A percentile compares a stretch with the other conserved stretches of the same genome.
phyloP scores from a whole-genome alignment of 2,113 vertebrate genomes.

The Phoenicopterus ruber region DNA sequence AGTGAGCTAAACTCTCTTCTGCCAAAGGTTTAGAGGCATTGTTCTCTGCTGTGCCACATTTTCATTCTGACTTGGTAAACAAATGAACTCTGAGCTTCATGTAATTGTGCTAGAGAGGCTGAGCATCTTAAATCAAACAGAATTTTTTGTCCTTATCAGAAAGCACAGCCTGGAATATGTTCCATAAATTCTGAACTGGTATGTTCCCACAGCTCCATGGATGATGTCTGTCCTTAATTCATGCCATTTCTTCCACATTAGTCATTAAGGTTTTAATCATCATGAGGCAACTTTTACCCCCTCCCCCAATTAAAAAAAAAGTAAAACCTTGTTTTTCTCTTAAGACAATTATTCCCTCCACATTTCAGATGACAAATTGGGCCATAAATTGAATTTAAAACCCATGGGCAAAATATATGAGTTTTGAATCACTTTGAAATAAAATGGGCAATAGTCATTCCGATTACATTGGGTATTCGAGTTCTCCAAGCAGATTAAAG shows the following conservation, averaged over 20 bases:
- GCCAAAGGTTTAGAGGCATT: neutral
- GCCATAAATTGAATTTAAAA: constrained; percentile 42
- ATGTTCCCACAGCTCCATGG: neutral
- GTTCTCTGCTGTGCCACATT: neutral
- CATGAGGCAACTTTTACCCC: neutral
- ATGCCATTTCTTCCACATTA: neutral
- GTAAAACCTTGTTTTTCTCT: neutral
- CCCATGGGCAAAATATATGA: neutral
- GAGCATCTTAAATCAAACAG: neutral
- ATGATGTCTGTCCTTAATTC: neutral
- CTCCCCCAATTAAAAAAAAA: neutral
- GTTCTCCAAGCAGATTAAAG: constrained; percentile 2
- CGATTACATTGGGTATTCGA: neutral
- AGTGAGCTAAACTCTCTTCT: neutral
- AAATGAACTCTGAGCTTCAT: neutral
- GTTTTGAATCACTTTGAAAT: constrained; percentile 17
- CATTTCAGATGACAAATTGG: constrained; percentile 12
- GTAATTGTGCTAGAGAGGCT: neutral
- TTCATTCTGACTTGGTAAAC: neutral
- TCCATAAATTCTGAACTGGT: neutral
- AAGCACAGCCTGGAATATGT: neutral
- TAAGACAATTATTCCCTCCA: neutral
- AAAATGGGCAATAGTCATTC: neutral
- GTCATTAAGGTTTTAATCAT: neutral
- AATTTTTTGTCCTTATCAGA: neutral